These are phyloP conservation scores for Trematomus bernacchii DNA, from an alignment of 2,797 vertebrate genomes.

Conservation along the genomic window DNA sequence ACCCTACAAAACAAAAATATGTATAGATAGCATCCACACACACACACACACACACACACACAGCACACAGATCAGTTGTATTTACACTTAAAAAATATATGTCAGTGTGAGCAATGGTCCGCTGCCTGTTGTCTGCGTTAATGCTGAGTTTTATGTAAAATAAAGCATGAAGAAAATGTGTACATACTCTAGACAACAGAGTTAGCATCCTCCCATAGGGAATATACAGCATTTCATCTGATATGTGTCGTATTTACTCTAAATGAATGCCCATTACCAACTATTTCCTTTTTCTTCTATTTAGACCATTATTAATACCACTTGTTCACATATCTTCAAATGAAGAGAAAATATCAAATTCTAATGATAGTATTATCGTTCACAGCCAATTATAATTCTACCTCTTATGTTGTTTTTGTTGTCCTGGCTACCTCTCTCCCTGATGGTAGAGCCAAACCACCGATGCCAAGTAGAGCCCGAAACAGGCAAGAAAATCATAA, in stretches of 20 bases:
- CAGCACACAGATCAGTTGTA: slow-evolving; percentile 21
- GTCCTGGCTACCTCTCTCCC: slow-evolving; percentile 73
- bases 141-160: slow-evolving; percentile 38
- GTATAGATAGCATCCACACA: slow-evolving; percentile 3
- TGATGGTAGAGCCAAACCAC: slow-evolving; percentile 91
- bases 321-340: not conserved
- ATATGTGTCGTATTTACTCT: slow-evolving; percentile 36
- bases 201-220: slow-evolving; percentile 62
- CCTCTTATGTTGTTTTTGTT: slow-evolving; percentile 48
- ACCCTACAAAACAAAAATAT: slow-evolving; percentile 11
- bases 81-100: slow-evolving; percentile 21
- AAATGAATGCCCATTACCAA: slow-evolving; percentile 43
- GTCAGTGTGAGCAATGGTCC: slow-evolving; percentile 51
- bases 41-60: slow-evolving; percentile 24
- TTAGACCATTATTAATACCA: not conserved
- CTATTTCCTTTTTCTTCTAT: slow-evolving; percentile 1
- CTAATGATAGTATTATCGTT: not conserved
- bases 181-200: slow-evolving; percentile 55
- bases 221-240: slow-evolving; percentile 48
- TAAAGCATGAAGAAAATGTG: slow-evolving; percentile 26
- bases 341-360: not conserved
- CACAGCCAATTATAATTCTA: slow-evolving; percentile 14
- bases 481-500: slow-evolving; percentile 93
- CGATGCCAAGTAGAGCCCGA: slow-evolving; percentile 92
- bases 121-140: slow-evolving; percentile 26